These are phyloP conservation scores for Flexamia atlantica DNA, from an alignment of 2,888 invertebrate species.

Conservation along the genomic window DNA sequence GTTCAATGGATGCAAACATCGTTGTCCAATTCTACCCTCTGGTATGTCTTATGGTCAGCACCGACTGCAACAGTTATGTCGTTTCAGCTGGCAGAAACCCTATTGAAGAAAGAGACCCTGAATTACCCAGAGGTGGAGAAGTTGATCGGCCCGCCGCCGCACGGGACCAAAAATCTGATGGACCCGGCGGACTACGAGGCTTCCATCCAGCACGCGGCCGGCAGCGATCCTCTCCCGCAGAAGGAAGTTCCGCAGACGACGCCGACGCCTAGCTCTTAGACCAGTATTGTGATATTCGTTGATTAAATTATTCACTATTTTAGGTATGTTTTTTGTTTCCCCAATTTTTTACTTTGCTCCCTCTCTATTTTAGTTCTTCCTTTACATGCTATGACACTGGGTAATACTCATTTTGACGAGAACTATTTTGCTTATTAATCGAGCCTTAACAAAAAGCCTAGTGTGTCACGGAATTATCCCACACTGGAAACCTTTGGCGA, in stretches of 20 bases:
- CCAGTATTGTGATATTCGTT: background rate
- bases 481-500: no score
- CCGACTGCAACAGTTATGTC: no score
- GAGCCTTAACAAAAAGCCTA: no score
- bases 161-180: slow-evolving; percentile 84
- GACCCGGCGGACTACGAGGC: slow-evolving; percentile 89
- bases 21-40: no score
- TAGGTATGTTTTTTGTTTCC: background rate
- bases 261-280: background rate
- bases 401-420: no score
- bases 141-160: slow-evolving; percentile 93
- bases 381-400: no score
- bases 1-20: no score
- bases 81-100: slow-evolving; percentile 88
- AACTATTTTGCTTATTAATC: no score
- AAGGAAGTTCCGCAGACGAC: background rate
- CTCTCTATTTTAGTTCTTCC: no score
- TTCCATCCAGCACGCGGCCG: slow-evolving; percentile 36
- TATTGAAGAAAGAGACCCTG: slow-evolving; percentile 94
- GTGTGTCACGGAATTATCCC: no score
- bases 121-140: slow-evolving; percentile 93
- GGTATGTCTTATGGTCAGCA: no score
- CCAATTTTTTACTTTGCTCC: no score
- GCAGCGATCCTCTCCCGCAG: background rate
- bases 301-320: slow-evolving; percentile 14